Evolutionary conservation across 2,888 invertebrate genomes (phyloP).

Genomic region (Choristoneura rosaceana): DNA sequence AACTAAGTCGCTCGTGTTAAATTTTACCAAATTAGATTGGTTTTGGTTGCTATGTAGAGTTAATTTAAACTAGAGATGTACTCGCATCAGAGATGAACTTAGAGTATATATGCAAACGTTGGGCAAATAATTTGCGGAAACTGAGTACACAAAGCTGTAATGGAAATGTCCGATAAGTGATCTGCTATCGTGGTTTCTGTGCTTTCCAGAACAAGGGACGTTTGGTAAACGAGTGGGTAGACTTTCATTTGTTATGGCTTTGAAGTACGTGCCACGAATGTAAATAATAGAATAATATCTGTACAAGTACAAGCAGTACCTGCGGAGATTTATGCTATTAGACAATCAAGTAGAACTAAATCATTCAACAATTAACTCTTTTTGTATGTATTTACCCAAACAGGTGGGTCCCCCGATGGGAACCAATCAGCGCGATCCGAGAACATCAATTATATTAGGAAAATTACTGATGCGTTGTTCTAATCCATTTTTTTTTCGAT

Average conservation of each 20-base stretch:
- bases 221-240: background rate
- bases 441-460: too few species aligned
- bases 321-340: too few species aligned
- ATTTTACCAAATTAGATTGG: conserved; percentile 2
- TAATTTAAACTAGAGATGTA: background rate
- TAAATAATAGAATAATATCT: background rate
- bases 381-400: too few species aligned
- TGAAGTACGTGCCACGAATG: background rate
- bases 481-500: too few species aligned
- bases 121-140: background rate
- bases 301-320: too few species aligned
- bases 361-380: too few species aligned
- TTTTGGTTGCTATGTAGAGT: background rate
- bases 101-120: background rate
- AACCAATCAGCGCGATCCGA: too few species aligned
- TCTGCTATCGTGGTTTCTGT: background rate
- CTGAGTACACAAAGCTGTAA: background rate
- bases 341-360: too few species aligned
- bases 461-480: too few species aligned
- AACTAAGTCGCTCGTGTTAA: background rate
- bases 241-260: background rate
- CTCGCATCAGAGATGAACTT: background rate
- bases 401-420: too few species aligned
- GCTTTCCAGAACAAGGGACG: background rate
- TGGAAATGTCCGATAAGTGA: conserved; percentile 3